Evolutionary conservation across 2,888 invertebrate species (phyloP).

Genomic region (Stenichneumon culpator): DNA sequence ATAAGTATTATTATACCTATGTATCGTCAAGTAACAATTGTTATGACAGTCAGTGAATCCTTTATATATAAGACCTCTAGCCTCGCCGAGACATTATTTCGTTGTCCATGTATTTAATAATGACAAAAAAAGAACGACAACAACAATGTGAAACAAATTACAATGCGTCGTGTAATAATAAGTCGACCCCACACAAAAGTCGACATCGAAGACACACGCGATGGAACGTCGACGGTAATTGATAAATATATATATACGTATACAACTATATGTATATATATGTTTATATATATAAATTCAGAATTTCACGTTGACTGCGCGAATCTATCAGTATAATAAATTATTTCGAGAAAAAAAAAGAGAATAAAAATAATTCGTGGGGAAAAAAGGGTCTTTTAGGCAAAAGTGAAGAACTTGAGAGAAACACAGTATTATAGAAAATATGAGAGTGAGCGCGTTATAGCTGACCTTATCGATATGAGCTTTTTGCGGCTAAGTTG

Average conservation of each 20-base stretch:
- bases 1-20: constrained; percentile 79
- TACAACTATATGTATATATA: constrained; percentile 17
- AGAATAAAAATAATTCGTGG: constrained; percentile 30
- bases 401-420: constrained; percentile 56
- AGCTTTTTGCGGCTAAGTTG: constrained; percentile 70
- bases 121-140: constrained; percentile 22
- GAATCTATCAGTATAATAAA: constrained; percentile 32
- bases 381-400: constrained; percentile 51
- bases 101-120: constrained; percentile 63
- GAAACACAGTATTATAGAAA: constrained; percentile 61
- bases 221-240: constrained; percentile 1
- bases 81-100: constrained; percentile 68
- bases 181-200: constrained; percentile 33
- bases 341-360: constrained; percentile 42
- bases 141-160: constrained; percentile 15
- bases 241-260: constrained; percentile 27
- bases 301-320: constrained; percentile 45
- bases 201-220: constrained; percentile 28
- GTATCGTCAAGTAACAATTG: constrained; percentile 78
- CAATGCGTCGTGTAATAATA: constrained; percentile 8
- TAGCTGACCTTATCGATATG: constrained; percentile 62
- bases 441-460: constrained; percentile 51
- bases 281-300: constrained; percentile 9
- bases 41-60: constrained; percentile 80
- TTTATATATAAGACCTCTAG: constrained; percentile 75